phyloP scores from a whole-genome alignment of 2,113 vertebrate species.

The Sciurus niger region DNA sequence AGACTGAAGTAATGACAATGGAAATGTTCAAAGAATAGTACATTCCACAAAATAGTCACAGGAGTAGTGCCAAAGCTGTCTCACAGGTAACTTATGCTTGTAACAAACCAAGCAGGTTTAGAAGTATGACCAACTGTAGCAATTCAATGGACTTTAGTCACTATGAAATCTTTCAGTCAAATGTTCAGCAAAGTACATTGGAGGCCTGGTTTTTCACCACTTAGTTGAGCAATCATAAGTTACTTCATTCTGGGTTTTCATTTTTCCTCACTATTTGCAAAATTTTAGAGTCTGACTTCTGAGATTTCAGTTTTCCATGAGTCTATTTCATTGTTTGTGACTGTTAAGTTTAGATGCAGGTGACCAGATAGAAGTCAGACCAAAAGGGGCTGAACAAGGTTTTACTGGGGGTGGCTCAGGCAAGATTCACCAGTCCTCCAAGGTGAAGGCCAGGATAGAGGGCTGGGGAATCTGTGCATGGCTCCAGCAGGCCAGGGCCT shows the following conservation, averaged over 20 bases:
- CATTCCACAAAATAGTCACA: neutral
- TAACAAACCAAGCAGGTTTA: neutral
- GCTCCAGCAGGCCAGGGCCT: too few relatives aligned
- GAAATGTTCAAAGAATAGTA: neutral
- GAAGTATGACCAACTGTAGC: neutral
- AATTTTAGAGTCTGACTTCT: neutral
- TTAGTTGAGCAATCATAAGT: neutral
- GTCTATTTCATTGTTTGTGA: neutral
- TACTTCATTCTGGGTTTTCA: neutral
- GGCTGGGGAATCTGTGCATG: too few relatives aligned
- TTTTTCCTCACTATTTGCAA: neutral
- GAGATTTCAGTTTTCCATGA: neutral
- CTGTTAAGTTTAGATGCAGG: too few relatives aligned
- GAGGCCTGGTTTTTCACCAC: neutral
- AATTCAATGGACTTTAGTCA: neutral
- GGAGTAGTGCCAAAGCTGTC: too few relatives aligned
- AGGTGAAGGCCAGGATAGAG: too few relatives aligned
- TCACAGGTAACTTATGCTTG: neutral
- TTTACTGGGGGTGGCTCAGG: too few relatives aligned
- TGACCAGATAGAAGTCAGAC: too few relatives aligned
- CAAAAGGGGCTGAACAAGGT: too few relatives aligned
- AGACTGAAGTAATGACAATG: neutral
- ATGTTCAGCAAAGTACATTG: neutral
- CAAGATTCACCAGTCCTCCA: too few relatives aligned
- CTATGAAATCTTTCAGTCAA: neutral